These are phyloP conservation scores for Chamaea fasciata DNA, from an alignment of 2,113 vertebrate genomes.

Conservation along the genomic window DNA sequence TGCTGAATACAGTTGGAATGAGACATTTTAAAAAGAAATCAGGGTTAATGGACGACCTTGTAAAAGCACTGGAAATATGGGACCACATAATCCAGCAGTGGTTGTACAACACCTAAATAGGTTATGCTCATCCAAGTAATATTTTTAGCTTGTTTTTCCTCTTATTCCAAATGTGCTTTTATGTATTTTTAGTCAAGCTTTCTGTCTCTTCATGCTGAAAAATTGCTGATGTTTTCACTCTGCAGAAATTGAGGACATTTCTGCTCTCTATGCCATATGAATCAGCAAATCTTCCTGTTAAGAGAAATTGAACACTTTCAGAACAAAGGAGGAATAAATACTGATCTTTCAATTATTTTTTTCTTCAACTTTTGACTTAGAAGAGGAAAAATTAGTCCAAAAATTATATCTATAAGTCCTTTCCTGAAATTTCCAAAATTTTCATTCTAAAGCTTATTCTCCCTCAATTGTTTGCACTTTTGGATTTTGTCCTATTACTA, in stretches of 20 bases:
- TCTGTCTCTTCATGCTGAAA: conserved; percentile 64
- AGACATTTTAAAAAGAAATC: not conserved
- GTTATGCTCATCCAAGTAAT: conserved; percentile 49
- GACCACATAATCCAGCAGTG: not conserved
- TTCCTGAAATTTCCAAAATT: not conserved
- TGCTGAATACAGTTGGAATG: not conserved
- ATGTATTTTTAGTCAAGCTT: conserved; percentile 62
- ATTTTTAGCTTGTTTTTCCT: conserved; percentile 29
- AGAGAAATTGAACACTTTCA: not conserved
- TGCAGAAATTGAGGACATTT: conserved; percentile 45
- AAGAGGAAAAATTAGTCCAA: not conserved
- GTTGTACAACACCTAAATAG: conserved; percentile 50
- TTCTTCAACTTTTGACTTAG: not conserved
- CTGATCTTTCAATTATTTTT: not conserved
- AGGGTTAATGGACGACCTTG: not conserved
- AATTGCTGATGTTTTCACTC: conserved; percentile 57
- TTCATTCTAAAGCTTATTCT: not conserved
- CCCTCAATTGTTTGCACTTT: not conserved
- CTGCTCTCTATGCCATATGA: conserved; percentile 37
- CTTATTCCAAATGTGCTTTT: conserved; percentile 40
- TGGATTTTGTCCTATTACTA: not conserved
- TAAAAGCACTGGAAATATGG: not conserved
- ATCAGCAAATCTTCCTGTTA: conserved; percentile 51
- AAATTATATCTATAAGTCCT: not conserved
- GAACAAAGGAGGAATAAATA: conserved; percentile 17